Percentiles rank a stretch among this genome's conserved stretches.
Conservation (phyloP, 2,888 invertebrate genomes). For the Amaurobius ferox region DNA sequence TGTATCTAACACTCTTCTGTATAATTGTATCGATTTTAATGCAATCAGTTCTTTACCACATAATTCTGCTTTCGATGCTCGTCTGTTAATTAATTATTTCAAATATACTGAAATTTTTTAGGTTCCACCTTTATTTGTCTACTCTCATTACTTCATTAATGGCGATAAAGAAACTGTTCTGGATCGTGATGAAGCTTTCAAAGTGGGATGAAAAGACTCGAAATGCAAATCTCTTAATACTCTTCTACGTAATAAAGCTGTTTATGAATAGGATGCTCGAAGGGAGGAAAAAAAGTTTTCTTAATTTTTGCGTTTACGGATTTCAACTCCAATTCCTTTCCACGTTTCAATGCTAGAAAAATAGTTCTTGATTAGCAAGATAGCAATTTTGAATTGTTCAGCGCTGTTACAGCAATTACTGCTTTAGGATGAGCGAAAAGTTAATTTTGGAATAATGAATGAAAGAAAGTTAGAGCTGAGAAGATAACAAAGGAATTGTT, state of each 20-base stretch:
- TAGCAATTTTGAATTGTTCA: slow-evolving; percentile 49
- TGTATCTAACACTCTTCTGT: too few relatives aligned
- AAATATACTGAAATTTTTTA: slow-evolving; percentile 37
- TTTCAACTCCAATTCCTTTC: slow-evolving; percentile 33
- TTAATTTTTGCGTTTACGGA: slow-evolving; percentile 47
- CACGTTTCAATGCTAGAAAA: slow-evolving; percentile 44
- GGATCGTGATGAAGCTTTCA: slow-evolving; percentile 39
- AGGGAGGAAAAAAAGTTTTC: slow-evolving; percentile 18
- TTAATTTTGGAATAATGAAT: slow-evolving; percentile 32
- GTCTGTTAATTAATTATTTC: slow-evolving; percentile 65
- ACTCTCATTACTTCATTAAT: slow-evolving; percentile 62
- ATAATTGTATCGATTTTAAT: too few relatives aligned
- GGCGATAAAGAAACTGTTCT: slow-evolving; percentile 54
- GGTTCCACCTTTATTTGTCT: slow-evolving; percentile 59
- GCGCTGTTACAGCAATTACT: slow-evolving; percentile 30
- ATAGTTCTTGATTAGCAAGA: slow-evolving; percentile 19
- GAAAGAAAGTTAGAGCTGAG: slow-evolving; percentile 10
- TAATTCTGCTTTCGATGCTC: slow-evolving; percentile 36
- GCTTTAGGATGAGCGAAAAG: slow-evolving; percentile 23
- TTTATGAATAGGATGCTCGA: slow-evolving; percentile 49
- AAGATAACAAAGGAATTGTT: slow-evolving; percentile 16
- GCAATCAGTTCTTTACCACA: too few relatives aligned
- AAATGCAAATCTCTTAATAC: slow-evolving; percentile 62
- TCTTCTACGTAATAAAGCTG: slow-evolving; percentile 54
- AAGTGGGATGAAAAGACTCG: slow-evolving; percentile 52